Evolutionary conservation across 2,888 invertebrate species (phyloP).

Genomic region (Achlya flavicornis): DNA sequence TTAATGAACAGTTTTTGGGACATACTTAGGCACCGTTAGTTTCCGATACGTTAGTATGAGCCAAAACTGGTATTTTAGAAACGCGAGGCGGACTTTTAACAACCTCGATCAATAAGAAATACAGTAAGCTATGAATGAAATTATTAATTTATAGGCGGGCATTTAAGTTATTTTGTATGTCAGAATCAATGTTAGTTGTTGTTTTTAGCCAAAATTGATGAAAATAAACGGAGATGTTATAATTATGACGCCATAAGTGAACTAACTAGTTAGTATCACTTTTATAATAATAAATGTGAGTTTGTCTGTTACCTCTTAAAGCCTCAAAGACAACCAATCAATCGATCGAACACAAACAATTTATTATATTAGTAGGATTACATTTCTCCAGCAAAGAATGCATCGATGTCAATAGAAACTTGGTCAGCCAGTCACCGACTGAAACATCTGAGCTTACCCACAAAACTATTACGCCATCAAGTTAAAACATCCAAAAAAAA

Average conservation of each 20-base stretch:
- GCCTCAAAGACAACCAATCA: no score
- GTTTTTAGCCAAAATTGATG: background rate
- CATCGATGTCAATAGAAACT: background rate
- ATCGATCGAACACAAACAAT: no score
- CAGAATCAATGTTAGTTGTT: background rate
- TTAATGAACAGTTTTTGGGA: constrained; percentile 4
- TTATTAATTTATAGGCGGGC: background rate
- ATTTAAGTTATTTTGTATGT: background rate
- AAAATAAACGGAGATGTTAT: background rate
- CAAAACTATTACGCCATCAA: background rate
- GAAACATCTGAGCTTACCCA: background rate
- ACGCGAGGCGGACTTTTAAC: background rate
- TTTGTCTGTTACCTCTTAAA: no score
- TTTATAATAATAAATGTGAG: no score
- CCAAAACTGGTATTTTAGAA: constrained; percentile 5
- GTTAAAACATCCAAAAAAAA: background rate
- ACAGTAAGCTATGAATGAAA: constrained; percentile 1
- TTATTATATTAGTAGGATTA: no score
- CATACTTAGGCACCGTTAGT: constrained; percentile 2
- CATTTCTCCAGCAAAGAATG: background rate
- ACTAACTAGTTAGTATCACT: no score
- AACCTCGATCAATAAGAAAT: background rate
- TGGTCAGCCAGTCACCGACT: background rate
- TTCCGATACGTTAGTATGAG: background rate
- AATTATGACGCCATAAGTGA: no score